Base-by-base conservation (phyloP, 2,888 invertebrate genomes). In the Corythucha ciliata region DNA sequence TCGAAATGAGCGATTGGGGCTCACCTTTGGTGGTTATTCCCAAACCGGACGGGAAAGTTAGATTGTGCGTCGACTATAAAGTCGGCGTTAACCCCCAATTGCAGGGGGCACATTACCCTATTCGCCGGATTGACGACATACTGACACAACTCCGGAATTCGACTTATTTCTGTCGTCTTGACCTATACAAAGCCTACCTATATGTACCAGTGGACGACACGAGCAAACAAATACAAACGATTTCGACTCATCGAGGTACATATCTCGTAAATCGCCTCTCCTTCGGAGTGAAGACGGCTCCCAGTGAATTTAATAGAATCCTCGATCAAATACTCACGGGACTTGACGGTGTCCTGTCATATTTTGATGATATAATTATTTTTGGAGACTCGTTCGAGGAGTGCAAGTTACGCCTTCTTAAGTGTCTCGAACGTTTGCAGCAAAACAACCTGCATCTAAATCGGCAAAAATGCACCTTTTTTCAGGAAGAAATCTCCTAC, bases 101-200 rank as follows among this genome's bases (percentile, higher is more conserved):
- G n/a, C n/a, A n/a, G n/a, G n/a, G n/a, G n/a, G 57, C 57, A 42
- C 51, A 61, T 32, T 58, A 54, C 26, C 59, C 59, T 18, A 54
- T 60, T 8, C 49, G 21, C 21, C 36, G 33, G 42, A 55, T 59
- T 22, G 40, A 40, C 4, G 55, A 60, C 14, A 33, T 57, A 10
- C 46, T 59, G 10, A 44, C 40, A 21, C 29, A 33, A 21, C 40
- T 59, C 29, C 36, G 41, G 14, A 40, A 48, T 26, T 52, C 57
- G 1, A 52, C 14, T 33, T 40, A 53, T 39, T 59, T 57, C 40
- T 59, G 57, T 24, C 22, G 29, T 27, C 32, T 59, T 5, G 58
- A 60, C 46, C 24, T 60, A 18, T 46, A 45, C 33, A 57, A 60
- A 46, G 60, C 56, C 12, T 60, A 60, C 26, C 29, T 52, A 10